Conservation (phyloP, 2,113 vertebrate species). For the Cathartes aura region DNA sequence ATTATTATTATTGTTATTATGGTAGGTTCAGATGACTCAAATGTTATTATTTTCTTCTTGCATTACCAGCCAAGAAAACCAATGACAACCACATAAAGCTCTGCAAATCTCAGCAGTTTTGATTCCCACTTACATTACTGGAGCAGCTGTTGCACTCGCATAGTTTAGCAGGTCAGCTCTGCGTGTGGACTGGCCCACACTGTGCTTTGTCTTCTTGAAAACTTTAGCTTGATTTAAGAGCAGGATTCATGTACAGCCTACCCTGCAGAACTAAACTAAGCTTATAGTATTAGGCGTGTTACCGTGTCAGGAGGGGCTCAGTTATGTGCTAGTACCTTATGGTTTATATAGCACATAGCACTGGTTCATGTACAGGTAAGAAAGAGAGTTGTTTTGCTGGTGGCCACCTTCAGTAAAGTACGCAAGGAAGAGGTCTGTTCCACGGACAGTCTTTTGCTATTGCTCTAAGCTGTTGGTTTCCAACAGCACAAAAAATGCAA, state of each 20-base stretch:
- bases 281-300: not conserved
- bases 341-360: not conserved
- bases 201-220: not conserved
- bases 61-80: slow-evolving; percentile 61
- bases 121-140: slow-evolving; percentile 24
- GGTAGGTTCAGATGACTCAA: slow-evolving; percentile 61
- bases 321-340: not conserved
- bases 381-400: not conserved
- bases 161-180: slow-evolving; percentile 15
- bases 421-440: not conserved
- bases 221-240: not conserved
- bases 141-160: slow-evolving; percentile 11
- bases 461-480: not conserved
- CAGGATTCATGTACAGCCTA: not conserved
- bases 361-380: no score
- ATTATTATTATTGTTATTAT: slow-evolving; percentile 45
- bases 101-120: slow-evolving; percentile 67
- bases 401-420: not conserved
- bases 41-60: slow-evolving; percentile 63
- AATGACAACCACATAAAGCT: slow-evolving; percentile 1
- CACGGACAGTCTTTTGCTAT: not conserved
- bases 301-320: fast-evolving
- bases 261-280: not conserved
- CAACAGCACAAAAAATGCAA: not conserved
- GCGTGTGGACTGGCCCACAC: not conserved